These are phyloP conservation scores for Orthonevra nobilis DNA, from an alignment of 2,888 invertebrate genomes.

Conservation along the genomic window DNA sequence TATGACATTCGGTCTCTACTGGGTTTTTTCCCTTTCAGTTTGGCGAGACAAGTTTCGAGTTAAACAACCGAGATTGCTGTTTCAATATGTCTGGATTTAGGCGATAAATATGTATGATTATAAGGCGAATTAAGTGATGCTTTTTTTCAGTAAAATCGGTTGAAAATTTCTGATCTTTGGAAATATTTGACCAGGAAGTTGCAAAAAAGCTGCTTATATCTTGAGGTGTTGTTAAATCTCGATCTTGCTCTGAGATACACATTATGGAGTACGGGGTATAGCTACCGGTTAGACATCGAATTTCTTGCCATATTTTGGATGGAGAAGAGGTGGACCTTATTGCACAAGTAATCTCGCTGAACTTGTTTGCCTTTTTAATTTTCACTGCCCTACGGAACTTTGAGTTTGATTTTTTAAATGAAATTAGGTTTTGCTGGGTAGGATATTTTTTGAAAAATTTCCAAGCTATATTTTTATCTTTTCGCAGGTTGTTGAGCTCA, in stretches of 20 bases:
- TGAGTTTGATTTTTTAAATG: slow-evolving; percentile 24
- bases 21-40: slow-evolving; percentile 5
- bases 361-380: neutral
- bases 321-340: neutral
- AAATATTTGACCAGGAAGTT: neutral
- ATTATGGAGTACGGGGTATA: neutral
- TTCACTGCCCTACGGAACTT: slow-evolving; percentile 5
- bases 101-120: neutral
- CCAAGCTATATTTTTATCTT: slow-evolving; percentile 1
- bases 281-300: neutral
- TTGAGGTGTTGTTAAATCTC: neutral
- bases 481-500: neutral
- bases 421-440: neutral
- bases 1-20: slow-evolving; percentile 2
- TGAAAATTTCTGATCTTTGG: neutral
- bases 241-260: neutral
- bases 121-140: neutral
- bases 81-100: neutral
- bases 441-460: slow-evolving; percentile 18
- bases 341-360: neutral
- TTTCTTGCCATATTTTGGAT: neutral
- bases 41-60: neutral
- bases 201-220: slow-evolving; percentile 5
- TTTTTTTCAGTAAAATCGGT: neutral
- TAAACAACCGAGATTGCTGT: neutral